Conservation (phyloP, 2,113 vertebrate species). For the Pomatostomus ruficeps region DNA sequence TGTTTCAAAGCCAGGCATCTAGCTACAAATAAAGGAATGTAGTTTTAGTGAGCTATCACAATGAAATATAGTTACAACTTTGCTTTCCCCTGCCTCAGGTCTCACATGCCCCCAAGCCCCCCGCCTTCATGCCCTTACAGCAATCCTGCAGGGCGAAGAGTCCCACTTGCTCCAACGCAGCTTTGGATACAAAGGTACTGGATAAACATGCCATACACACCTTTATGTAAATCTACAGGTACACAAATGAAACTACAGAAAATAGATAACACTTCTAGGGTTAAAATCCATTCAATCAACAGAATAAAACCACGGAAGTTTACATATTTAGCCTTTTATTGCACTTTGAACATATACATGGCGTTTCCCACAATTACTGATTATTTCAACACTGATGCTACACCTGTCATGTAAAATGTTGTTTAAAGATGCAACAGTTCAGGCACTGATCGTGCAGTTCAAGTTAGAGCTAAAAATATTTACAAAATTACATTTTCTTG, state of each 20-base stretch:
- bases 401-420: not conserved
- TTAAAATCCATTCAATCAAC: not conserved
- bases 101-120: fast-evolving
- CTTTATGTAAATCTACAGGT: fast-evolving
- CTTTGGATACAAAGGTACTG: fast-evolving
- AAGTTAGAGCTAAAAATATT: not conserved
- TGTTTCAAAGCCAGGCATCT: not conserved
- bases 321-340: constrained; percentile 24
- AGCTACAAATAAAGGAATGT: fast-evolving
- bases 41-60: fast-evolving
- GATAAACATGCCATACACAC: fast-evolving
- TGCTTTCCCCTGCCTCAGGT: fast-evolving
- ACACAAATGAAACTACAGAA: not conserved
- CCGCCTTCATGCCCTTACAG: fast-evolving
- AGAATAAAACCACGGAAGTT: not conserved
- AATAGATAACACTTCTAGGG: fast-evolving
- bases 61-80: no score
- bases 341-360: constrained; percentile 24
- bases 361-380: not conserved
- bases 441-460: not conserved
- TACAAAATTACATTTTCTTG: not conserved
- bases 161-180: fast-evolving
- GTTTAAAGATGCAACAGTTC: not conserved
- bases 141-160: fast-evolving
- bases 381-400: not conserved